These are phyloP conservation scores for Rhagoletis pomonella DNA, from an alignment of 1,140 invertebrate genomes.

Conservation along the genomic window DNA sequence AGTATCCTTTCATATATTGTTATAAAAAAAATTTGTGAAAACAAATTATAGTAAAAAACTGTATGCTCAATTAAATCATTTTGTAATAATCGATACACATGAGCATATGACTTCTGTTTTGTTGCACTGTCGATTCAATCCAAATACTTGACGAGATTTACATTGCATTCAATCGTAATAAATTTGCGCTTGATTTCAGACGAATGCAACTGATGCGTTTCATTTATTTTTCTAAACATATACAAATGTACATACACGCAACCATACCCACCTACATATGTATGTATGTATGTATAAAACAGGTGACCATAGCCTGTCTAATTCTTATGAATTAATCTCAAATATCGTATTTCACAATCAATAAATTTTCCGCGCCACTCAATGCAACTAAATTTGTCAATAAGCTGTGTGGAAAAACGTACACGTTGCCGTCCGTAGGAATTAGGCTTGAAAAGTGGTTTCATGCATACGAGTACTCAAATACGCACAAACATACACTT, in stretches of 20 bases:
- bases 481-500: too few relatives aligned
- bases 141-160: background rate
- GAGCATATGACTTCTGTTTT: too few relatives aligned
- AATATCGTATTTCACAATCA: constrained; percentile 4
- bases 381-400: constrained; percentile 1
- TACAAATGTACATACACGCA: background rate
- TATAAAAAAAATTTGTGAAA: too few relatives aligned
- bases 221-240: background rate
- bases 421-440: background rate
- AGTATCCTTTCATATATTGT: too few relatives aligned
- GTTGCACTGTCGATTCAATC: too few relatives aligned
- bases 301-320: background rate
- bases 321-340: background rate
- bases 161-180: background rate
- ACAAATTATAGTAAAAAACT: too few relatives aligned
- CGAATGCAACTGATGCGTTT: background rate
- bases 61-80: too few relatives aligned
- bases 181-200: background rate
- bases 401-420: background rate
- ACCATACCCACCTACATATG: background rate
- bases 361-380: background rate
- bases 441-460: background rate
- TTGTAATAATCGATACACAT: too few relatives aligned
- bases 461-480: background rate
- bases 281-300: background rate